These are phyloP conservation scores for Paracyclopina nana DNA, from an alignment of 1,140 invertebrate species.

Conservation along the genomic window DNA sequence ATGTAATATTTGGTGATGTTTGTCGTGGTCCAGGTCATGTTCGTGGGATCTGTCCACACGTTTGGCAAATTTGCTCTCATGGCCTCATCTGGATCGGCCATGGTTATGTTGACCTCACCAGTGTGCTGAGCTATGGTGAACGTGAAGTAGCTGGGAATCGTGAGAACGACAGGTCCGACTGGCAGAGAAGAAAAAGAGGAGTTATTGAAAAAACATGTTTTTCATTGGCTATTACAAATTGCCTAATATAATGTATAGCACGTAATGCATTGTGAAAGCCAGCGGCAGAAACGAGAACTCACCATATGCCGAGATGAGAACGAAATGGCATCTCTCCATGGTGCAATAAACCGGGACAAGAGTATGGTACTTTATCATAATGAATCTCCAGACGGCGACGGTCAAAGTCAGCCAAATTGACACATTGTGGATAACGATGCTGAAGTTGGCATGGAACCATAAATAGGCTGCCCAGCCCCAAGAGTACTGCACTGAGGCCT, in stretches of 20 bases:
- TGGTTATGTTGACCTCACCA: conserved; percentile 23
- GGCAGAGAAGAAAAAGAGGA: neutral
- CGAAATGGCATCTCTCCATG: conserved; percentile 6
- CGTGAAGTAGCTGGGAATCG: conserved; percentile 58
- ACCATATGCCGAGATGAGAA: conserved; percentile 6
- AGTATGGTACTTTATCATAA: conserved; percentile 10
- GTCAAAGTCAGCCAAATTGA: conserved; percentile 79
- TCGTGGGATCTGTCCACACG: too few relatives aligned
- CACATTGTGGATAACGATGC: conserved; percentile 61
- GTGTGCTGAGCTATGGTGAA: conserved; percentile 32
- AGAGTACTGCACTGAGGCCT: conserved; percentile 34
- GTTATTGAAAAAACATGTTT: conserved; percentile 3
- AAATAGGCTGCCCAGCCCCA: conserved; percentile 61
- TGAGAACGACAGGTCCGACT: conserved; percentile 29
- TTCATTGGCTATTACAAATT: neutral
- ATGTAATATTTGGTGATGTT: conserved; percentile 23
- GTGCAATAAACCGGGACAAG: conserved; percentile 8
- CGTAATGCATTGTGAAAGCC: neutral
- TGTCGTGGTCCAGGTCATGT: too few relatives aligned
- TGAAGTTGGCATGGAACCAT: conserved; percentile 60
- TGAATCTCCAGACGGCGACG: conserved; percentile 65
- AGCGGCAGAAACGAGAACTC: conserved; percentile 1
- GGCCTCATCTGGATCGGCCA: too few relatives aligned
- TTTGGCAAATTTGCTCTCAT: too few relatives aligned
- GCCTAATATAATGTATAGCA: neutral